Conservation (phyloP, 2,888 invertebrate species). For the Globia sparganii region DNA sequence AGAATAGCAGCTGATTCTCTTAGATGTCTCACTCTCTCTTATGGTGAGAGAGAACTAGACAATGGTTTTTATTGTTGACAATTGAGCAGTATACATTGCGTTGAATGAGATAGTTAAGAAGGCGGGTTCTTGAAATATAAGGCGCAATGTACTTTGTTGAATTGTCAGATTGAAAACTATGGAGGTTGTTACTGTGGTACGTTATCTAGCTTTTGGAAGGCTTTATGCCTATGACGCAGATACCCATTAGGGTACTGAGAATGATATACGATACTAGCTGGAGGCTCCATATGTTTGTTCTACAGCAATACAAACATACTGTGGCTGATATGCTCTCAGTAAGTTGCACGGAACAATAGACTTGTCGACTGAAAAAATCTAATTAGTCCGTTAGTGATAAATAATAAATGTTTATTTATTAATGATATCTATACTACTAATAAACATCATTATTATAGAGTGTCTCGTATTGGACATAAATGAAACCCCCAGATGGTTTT, state of each 20-base stretch:
- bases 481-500: too few species aligned
- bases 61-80: background rate
- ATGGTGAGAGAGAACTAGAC: background rate
- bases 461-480: too few species aligned
- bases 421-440: too few species aligned
- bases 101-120: background rate
- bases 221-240: background rate
- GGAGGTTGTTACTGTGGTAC: background rate
- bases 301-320: background rate
- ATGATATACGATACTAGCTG: background rate
- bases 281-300: background rate
- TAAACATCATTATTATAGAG: too few species aligned
- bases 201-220: background rate
- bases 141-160: background rate
- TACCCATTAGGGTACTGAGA: background rate
- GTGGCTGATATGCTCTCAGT: background rate
- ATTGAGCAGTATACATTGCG: background rate
- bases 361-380: too few species aligned
- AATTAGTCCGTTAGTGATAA: too few species aligned
- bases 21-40: background rate
- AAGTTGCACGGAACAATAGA: background rate
- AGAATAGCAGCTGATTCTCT: slow-evolving; percentile 25
- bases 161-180: background rate
- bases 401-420: too few species aligned
- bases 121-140: background rate